Conservation (phyloP, 2,797 vertebrate species). For the Sparidentex hasta region DNA sequence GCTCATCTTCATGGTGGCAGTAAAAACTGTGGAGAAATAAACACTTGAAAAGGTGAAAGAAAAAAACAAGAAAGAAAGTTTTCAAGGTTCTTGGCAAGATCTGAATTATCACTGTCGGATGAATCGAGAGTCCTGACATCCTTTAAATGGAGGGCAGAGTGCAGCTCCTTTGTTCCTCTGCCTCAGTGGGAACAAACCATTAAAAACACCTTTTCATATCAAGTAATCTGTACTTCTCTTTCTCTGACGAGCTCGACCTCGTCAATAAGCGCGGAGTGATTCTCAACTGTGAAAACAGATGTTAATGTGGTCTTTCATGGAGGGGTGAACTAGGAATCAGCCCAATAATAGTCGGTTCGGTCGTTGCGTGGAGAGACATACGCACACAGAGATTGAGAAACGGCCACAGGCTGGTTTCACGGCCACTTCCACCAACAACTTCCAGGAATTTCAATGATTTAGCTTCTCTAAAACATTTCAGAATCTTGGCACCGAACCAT, state of each 20-base stretch:
- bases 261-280: conserved; percentile 52
- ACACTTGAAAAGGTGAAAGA: conserved; percentile 10
- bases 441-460: conserved; percentile 43
- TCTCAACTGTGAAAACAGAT: conserved; percentile 68
- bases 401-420: conserved; percentile 28
- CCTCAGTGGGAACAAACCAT: conserved; percentile 39
- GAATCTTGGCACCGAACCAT: conserved; percentile 31
- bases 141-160: not conserved
- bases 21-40: conserved; percentile 25
- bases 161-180: conserved; percentile 35
- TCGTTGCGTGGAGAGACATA: conserved; percentile 10
- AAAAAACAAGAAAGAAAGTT: not conserved
- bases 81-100: conserved; percentile 21
- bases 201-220: conserved; percentile 48
- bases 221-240: conserved; percentile 21
- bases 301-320: conserved; percentile 55
- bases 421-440: conserved; percentile 26
- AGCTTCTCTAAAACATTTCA: conserved; percentile 41
- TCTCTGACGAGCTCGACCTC: conserved; percentile 20
- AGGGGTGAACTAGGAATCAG: conserved; percentile 56
- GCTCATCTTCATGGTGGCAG: conserved; percentile 47
- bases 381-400: conserved; percentile 6
- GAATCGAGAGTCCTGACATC: conserved; percentile 10
- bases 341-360: conserved; percentile 31
- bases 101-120: conserved; percentile 8